phyloP scores from a whole-genome alignment of 2,797 vertebrate species.

The Chanos chanos region DNA sequence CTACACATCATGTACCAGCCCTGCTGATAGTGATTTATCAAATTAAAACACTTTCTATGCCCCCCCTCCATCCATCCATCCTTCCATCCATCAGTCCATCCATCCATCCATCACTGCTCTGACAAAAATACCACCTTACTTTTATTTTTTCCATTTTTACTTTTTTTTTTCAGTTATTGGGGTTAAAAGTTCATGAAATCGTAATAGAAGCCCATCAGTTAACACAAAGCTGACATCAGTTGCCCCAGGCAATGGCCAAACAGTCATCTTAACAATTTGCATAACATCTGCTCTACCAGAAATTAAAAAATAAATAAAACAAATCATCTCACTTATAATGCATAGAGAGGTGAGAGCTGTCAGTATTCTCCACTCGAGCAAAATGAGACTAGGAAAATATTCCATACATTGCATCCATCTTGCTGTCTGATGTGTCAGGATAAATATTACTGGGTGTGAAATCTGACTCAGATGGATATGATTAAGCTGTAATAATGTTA shows the following conservation, averaged over 20 bases:
- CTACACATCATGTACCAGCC: slow-evolving; percentile 37
- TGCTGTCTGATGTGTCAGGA: slow-evolving; percentile 10
- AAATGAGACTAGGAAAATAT: slow-evolving; percentile 13
- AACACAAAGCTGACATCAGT: slow-evolving; percentile 41
- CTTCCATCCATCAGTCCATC: too few relatives aligned
- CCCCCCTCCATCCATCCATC: too few relatives aligned
- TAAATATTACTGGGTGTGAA: not conserved
- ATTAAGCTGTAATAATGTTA: slow-evolving; percentile 8
- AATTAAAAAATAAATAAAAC: slow-evolving; percentile 29
- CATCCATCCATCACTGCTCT: too few relatives aligned
- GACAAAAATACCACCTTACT: too few relatives aligned
- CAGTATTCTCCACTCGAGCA: slow-evolving; percentile 14
- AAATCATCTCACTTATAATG: slow-evolving; percentile 28
- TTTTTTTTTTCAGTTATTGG: slow-evolving; percentile 2
- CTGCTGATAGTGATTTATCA: slow-evolving; percentile 23
- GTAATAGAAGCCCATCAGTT: slow-evolving; percentile 40
- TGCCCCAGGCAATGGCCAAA: slow-evolving; percentile 11
- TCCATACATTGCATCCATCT: slow-evolving; percentile 21
- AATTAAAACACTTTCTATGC: slow-evolving; percentile 42
- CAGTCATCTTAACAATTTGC: slow-evolving; percentile 36
- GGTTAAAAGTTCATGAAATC: slow-evolving; percentile 31
- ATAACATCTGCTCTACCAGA: slow-evolving; percentile 45
- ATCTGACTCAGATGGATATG: slow-evolving; percentile 6
- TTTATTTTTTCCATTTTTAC: too few relatives aligned
- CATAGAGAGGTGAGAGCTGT: slow-evolving; percentile 9